Base-by-base conservation (phyloP, 2,113 vertebrate species). In the Podarcis raffonei region DNA sequence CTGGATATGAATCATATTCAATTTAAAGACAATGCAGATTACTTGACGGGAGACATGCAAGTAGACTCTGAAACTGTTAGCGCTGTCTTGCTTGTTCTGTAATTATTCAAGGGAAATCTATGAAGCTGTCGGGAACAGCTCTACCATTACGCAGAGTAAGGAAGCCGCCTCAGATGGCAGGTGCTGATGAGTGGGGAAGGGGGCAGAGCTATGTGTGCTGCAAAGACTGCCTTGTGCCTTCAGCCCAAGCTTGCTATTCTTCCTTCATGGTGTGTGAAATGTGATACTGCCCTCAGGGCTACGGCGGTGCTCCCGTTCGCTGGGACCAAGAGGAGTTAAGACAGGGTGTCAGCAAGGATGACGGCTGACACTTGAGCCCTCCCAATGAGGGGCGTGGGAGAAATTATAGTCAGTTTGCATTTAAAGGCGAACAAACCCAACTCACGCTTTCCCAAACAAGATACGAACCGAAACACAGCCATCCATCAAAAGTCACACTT, bases 11-110 rank as follows among this genome's bases (percentile, higher is more conserved):
- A 59, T 71, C 48, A 48, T 65, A 88, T 83, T 84, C 35, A 35
- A 71, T 75, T 88, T 88, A 62, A 72, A 30, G 72, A 27, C 30
- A 82, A 42, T 66, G 35, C 25, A 78, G 32, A n/a, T 86, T 74
- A n/a, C 79, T 42, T 65, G 89, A 39, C 1, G 25, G 32, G 42
- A 27, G 5, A 65, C 27, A 39, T 65, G 18, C 16, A 25, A 69
- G 57, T 23, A 32, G 7, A 68, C 68, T 83, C 42, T 86, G 65
- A 83, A 89, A 13, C 30, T 83, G 23, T 87, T 68, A 66, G 32
- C 11, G n/a, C 57, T 12, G 57, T 11, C 9, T 62, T 68, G 12
- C 8, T 20, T 20, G 62, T 16, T 22, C 7, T 1, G 2, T 0
- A 15, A 7, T 39, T 59, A 35, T 59, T 77, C 53, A 57, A 71